Evolutionary conservation across 2,797 vertebrate genomes (phyloP), one percentile per base, ranked within the genome.

Genomic region (Coreius guichenoti): DNA sequence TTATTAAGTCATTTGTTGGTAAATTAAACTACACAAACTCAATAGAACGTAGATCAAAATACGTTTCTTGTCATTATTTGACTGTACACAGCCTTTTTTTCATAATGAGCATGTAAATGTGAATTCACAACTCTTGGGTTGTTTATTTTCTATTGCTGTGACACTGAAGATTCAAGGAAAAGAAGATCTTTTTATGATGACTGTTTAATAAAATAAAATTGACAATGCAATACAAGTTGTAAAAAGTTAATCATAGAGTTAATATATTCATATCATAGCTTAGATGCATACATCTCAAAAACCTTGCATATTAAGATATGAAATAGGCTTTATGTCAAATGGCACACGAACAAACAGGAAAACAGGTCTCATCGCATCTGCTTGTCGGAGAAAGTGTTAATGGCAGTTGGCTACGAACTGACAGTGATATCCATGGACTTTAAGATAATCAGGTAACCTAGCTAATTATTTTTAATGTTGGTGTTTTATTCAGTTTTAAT

Each of bases 1-100:
- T 74, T 8, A 45, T 16, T 1, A 16, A 74, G 47, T 74, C 45
- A 31, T 74, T 74, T 74, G 26, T 51, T 49, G 14, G 9, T 29
- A 47, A 49, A 73, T 29, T 47, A 29, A 14, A 73, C 8, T 29
- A 74, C 45, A 74, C 45, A 74, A 73, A 73, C 43, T 49, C 70
- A 29, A 8, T 11, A 49, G n/a, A n/a, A n/a, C n/a, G n/a, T n/a
- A n/a, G n/a, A n/a, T n/a, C n/a, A n/a, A n/a, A 68, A 21, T 8
- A 47, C 0, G 0, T 49, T 73, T 73, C 45, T 31, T 49, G 26
- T 29, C 47, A 31, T 74, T 51, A 51, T 51, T 51, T 73, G 16
- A 49, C 1, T 1, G 17, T 12, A 74, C 8, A 11, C 45, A 74
- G 45, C 29, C 2, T 12, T 29, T 49, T 74, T 74, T 49, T 19